A percentile compares a stretch with the other conserved stretches of the same genome.
Conservation (phyloP, 2,888 invertebrate species). For the Gari tellinella region DNA sequence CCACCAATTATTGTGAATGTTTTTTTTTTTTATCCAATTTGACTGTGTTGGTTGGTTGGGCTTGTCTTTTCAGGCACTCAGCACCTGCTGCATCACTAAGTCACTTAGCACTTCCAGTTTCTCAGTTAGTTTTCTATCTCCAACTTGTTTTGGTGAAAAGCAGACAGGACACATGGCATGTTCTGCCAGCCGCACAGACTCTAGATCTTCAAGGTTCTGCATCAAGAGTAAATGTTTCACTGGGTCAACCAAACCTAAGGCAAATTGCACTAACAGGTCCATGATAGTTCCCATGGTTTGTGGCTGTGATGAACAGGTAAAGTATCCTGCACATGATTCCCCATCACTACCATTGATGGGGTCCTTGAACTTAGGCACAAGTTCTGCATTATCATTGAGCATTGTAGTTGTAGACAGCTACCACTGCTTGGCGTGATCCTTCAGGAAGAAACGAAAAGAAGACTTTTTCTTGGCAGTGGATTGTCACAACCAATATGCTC, state of each 20-base stretch:
- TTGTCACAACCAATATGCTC: too few species aligned
- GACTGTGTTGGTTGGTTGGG: not conserved
- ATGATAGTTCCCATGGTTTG: constrained; percentile 3
- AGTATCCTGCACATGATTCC: constrained; percentile 6
- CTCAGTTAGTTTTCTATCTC: too few species aligned
- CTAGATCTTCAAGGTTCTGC: too few species aligned
- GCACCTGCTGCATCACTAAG: too few species aligned
- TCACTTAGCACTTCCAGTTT: too few species aligned
- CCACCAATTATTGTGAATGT: too few species aligned
- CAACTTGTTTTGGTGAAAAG: too few species aligned
- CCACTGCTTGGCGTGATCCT: constrained; percentile 20
- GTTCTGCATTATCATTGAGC: not conserved
- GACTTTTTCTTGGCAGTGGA: not conserved
- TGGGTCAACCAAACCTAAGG: constrained; percentile 1
- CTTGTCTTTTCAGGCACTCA: not conserved
- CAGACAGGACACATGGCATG: too few species aligned
- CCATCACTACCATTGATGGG: constrained; percentile 18
- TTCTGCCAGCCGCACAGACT: too few species aligned
- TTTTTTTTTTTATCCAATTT: too few species aligned
- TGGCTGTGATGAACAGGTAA: constrained; percentile 14
- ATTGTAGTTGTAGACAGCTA: not conserved
- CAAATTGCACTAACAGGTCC: not conserved
- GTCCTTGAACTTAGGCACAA: not conserved
- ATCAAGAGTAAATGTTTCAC: too few species aligned
- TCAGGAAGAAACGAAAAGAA: constrained; percentile 8